Percentiles rank a stretch among this genome's conserved stretches.
Conservation (phyloP, 2,888 invertebrate species). For the Eucriotettix oculatus region DNA sequence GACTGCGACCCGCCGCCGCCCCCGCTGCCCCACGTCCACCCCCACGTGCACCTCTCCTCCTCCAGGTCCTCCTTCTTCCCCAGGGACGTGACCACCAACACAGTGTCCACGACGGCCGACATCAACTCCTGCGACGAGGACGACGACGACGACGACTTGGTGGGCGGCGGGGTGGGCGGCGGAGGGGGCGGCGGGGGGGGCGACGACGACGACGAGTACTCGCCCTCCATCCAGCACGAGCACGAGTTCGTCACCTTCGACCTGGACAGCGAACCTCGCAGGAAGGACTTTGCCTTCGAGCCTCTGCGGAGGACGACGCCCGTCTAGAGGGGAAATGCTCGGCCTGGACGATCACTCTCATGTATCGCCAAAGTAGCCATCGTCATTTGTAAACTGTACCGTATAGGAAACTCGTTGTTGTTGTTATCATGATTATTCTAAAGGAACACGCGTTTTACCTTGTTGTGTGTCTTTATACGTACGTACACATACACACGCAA, state of each 20-base stretch:
- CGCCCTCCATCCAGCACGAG: constrained; percentile 36
- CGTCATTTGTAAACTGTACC: too few species aligned
- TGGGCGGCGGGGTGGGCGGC: constrained; percentile 26
- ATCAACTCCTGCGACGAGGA: constrained; percentile 27
- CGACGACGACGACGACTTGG: constrained; percentile 25
- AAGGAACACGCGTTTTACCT: too few species aligned
- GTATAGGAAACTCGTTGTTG: too few species aligned
- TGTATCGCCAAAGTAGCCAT: too few species aligned
- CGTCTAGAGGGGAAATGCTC: constrained; percentile 22
- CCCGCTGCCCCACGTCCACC: constrained; percentile 5
- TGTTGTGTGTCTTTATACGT: too few species aligned
- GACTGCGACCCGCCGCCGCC: constrained; percentile 6
- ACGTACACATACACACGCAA: too few species aligned
- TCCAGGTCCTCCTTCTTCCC: constrained; percentile 24
- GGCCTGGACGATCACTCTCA: too few species aligned
- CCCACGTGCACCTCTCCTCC: constrained; percentile 10
- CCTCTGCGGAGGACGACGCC: constrained; percentile 28
- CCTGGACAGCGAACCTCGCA: constrained; percentile 32
- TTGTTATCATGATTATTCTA: too few species aligned
- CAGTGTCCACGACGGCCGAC: constrained; percentile 38
- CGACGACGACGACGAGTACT: constrained; percentile 32
- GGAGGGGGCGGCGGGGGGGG: constrained; percentile 26
- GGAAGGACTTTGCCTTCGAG: constrained; percentile 25
- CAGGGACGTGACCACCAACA: constrained; percentile 50
- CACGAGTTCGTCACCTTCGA: constrained; percentile 57